These are phyloP conservation scores for Synaphobranchus kaupii DNA, from an alignment of 2,797 vertebrate genomes.

Conservation along the genomic window DNA sequence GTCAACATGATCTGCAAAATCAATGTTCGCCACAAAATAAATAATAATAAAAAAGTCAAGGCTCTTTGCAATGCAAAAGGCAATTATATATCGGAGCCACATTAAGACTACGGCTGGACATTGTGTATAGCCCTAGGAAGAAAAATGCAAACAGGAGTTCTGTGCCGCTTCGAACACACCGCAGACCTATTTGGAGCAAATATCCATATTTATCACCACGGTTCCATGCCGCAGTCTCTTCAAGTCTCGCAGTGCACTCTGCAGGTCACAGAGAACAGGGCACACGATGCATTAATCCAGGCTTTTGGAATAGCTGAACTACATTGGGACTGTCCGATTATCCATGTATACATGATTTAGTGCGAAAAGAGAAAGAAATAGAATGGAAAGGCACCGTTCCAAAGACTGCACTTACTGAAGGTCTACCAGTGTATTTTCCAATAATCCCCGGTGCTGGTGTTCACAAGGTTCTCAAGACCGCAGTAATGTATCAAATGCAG, in stretches of 20 bases:
- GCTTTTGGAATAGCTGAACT: background rate
- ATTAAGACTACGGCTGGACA: constrained; percentile 26
- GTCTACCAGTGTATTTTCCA: background rate
- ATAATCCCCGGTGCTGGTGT: background rate
- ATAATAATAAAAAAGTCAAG: background rate
- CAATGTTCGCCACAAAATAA: constrained; percentile 42
- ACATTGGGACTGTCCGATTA: background rate
- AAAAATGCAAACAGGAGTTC: background rate
- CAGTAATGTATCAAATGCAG: background rate
- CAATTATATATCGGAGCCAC: constrained; percentile 1
- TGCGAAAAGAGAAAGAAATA: background rate
- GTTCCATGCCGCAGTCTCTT: background rate
- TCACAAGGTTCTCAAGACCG: background rate
- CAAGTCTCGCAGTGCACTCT: constrained; percentile 30
- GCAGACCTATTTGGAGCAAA: background rate
- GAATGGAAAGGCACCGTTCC: background rate
- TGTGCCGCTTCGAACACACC: background rate
- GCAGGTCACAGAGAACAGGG: constrained; percentile 17
- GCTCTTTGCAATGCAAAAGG: constrained; percentile 36
- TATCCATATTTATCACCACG: background rate
- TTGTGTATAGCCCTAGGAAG: background rate
- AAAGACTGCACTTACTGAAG: background rate
- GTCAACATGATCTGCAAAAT: constrained; percentile 42
- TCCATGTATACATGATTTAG: background rate
- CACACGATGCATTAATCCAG: background rate